Conservation (phyloP, 2,888 invertebrate species). For the Melangyna quadrimaculata region DNA sequence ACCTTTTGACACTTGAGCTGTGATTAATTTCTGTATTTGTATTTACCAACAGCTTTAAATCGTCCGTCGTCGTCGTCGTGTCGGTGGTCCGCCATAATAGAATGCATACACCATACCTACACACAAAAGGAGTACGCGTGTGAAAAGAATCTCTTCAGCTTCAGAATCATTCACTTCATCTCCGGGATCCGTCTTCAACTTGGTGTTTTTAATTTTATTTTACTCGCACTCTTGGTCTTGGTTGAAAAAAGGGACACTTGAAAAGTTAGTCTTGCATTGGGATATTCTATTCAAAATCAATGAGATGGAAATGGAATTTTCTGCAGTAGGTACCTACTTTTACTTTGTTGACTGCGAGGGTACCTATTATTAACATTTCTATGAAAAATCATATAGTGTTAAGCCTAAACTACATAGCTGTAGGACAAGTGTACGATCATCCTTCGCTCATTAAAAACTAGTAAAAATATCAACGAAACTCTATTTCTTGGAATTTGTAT, state of each 20-base stretch:
- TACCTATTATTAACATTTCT: not conserved
- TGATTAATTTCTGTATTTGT: conserved; percentile 43
- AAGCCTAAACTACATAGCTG: not conserved
- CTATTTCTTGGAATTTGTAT: conserved; percentile 1
- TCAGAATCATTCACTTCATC: conserved; percentile 10
- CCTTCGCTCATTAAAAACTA: not conserved
- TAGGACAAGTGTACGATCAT: not conserved
- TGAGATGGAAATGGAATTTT: conserved; percentile 22
- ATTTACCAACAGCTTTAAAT: conserved; percentile 14
- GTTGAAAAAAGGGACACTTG: not conserved
- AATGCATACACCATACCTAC: not conserved
- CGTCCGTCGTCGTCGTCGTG: not conserved
- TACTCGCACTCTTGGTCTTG: not conserved
- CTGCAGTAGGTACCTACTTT: too few species aligned
- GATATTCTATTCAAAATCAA: conserved; percentile 40
- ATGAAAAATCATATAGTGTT: not conserved
- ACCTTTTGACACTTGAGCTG: conserved; percentile 54
- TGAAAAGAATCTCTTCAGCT: conserved; percentile 30
- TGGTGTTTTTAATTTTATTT: conserved; percentile 13
- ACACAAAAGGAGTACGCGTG: conserved; percentile 19
- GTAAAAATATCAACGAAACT: not conserved
- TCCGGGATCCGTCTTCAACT: not conserved
- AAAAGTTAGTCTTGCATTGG: conserved; percentile 17
- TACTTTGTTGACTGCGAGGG: not conserved
- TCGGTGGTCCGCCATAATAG: not conserved